Conservation (phyloP, 2,888 invertebrate species). For the Endotricha flammealis region DNA sequence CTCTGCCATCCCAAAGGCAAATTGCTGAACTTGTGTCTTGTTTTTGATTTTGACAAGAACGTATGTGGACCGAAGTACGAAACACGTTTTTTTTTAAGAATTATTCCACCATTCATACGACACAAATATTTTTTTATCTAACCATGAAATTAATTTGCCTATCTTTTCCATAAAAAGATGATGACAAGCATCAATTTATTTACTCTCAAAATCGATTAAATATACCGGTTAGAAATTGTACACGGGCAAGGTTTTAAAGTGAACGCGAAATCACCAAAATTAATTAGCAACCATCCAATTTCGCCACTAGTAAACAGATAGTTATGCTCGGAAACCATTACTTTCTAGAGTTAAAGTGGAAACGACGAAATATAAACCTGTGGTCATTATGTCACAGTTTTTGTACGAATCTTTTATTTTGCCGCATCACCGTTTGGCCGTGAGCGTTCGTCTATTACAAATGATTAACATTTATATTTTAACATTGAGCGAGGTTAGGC, state of each 20-base stretch:
- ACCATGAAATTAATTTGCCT: too few species aligned
- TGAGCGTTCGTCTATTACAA: neutral
- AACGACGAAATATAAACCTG: conserved; percentile 1
- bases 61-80: too few species aligned
- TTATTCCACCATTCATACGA: too few species aligned
- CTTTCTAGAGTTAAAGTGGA: conserved; percentile 6
- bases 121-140: too few species aligned
- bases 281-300: conserved; percentile 5
- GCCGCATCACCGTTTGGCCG: conserved; percentile 3
- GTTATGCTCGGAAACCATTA: conserved; percentile 1
- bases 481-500: too few species aligned
- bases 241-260: conserved; percentile 3
- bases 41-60: too few species aligned
- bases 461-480: too few species aligned
- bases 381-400: conserved; percentile 4
- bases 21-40: too few species aligned
- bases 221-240: conserved; percentile 3
- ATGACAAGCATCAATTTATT: conserved; percentile 1
- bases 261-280: conserved; percentile 5
- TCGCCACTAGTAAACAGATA: conserved; percentile 1
- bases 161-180: too few species aligned
- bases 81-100: too few species aligned
- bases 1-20: too few species aligned
- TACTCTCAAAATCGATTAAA: conserved; percentile 6
- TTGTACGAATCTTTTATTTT: conserved; percentile 2